Evolutionary conservation across 2,113 vertebrate species (phyloP), one percentile per base, ranked within the genome.

Genomic region (Passer montanus): DNA sequence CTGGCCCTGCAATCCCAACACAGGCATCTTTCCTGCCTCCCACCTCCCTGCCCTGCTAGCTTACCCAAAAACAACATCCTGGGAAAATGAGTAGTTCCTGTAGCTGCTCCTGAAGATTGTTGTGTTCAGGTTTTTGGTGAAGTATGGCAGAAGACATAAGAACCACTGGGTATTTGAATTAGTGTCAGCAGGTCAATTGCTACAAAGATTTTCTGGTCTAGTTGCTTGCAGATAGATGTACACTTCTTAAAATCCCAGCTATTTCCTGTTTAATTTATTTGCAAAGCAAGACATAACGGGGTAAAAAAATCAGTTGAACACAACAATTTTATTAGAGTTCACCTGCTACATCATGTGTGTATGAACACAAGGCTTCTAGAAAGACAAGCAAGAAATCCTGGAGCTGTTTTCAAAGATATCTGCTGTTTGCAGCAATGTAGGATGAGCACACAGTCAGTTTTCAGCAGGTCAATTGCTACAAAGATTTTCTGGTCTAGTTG

Each of bases 401-500:
- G 35, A 64, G 43, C 66, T 72, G 17, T 39, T 84, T 90, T 92
- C 64, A 74, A 89, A 95, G 87, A 28, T n/a, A 56, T 30, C 74
- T 72, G 56, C 52, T 81, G 41, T 81, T 84, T 60, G 62, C 47
- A 93, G 68, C 47, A 56, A 35, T 2, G 1, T 20, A 62, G 33
- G 27, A 44, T 78, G 52, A 79, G 56, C 63, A 67, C 49, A 50
- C 14, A 55, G 59, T n/a, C 63, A 69, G 68, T 55, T 87, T n/a
- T n/a, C n/a, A n/a, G n/a, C n/a, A 93, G 72, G 83, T 89, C 92
- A 96, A 89, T 90, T 86, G 84, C 64, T 70, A 84, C 72, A 84
- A 92, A 89, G 76, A 90, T 90, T 89, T 95, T 94, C 89, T 94
- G 94, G 86, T 95, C 76, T 70, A 89, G 76, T 64, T 93, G 43